phyloP scores from a whole-genome alignment of 2,888 invertebrate species.

The Syrphus vitripennis region DNA sequence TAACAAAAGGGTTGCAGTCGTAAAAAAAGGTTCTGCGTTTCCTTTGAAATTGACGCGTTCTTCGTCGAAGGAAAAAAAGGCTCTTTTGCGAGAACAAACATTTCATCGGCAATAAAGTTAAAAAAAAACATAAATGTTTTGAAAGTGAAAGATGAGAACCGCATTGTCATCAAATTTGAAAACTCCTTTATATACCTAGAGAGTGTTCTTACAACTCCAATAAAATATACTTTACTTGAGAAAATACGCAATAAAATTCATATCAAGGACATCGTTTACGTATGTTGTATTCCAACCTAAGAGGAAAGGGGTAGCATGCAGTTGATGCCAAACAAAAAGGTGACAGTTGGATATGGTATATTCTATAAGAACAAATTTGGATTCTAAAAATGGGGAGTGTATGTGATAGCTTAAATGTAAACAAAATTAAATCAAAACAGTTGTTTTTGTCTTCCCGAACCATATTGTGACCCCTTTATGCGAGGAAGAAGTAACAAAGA shows the following conservation, averaged over 20 bases:
- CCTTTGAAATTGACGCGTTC: slow-evolving; percentile 41
- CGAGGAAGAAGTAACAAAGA: background rate
- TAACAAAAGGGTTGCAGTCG: slow-evolving; percentile 58
- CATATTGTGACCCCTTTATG: background rate
- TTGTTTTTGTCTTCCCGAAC: background rate
- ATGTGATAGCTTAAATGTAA: slow-evolving; percentile 7
- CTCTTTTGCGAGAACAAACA: slow-evolving; percentile 21
- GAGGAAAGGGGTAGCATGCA: background rate
- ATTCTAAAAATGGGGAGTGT: slow-evolving; percentile 31
- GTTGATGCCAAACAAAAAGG: slow-evolving; percentile 15
- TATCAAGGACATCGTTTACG: slow-evolving; percentile 4
- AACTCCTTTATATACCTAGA: background rate
- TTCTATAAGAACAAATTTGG: slow-evolving; percentile 18
- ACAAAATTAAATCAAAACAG: slow-evolving; percentile 44
- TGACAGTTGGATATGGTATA: slow-evolving; percentile 20
- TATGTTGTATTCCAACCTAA: too few relatives aligned
- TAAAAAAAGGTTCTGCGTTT: slow-evolving; percentile 44
- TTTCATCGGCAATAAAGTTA: slow-evolving; percentile 55
- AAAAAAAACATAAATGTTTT: slow-evolving; percentile 6
- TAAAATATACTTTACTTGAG: slow-evolving; percentile 54
- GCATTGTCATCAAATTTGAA: slow-evolving; percentile 62
- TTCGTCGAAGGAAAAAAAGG: slow-evolving; percentile 25
- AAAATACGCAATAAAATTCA: slow-evolving; percentile 40
- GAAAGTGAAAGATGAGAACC: slow-evolving; percentile 56
- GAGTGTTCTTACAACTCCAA: slow-evolving; percentile 50